phyloP scores from a whole-genome alignment of 2,797 vertebrate species.

The Psittacula derbiana region DNA sequence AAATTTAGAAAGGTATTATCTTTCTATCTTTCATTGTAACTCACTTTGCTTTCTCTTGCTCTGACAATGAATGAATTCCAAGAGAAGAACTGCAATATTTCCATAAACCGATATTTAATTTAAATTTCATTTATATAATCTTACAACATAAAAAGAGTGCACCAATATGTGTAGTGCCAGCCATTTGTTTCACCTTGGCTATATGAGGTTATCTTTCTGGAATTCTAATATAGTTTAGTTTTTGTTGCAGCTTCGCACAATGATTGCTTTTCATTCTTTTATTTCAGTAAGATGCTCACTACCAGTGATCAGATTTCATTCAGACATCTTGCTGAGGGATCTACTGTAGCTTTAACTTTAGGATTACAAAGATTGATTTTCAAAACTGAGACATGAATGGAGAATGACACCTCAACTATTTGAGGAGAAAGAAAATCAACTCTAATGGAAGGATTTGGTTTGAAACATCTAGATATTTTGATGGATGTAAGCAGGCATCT shows the following conservation, averaged over 20 bases:
- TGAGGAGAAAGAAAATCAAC: background rate
- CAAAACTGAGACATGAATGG: background rate
- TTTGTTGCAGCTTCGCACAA: background rate
- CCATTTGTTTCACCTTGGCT: background rate
- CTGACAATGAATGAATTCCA: background rate
- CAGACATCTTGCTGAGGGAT: background rate
- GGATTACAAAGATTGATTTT: background rate
- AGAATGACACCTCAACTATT: background rate
- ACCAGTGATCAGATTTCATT: background rate
- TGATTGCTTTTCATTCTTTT: background rate
- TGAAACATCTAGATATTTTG: background rate
- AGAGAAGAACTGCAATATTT: background rate
- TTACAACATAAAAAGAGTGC: background rate
- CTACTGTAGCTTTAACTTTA: background rate
- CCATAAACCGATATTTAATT: background rate
- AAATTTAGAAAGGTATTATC: background rate
- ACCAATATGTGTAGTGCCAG: background rate
- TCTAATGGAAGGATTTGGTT: background rate
- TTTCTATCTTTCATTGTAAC: background rate
- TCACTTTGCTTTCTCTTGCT: background rate
- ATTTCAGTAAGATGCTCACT: background rate
- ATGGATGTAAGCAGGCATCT: background rate
- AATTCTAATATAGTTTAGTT: background rate
- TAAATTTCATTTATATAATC: background rate
- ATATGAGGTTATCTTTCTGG: background rate